Evolutionary conservation across 2,113 vertebrate species (phyloP), one percentile per base, ranked within the genome.

Genomic region (Paralichthys olivaceus): DNA sequence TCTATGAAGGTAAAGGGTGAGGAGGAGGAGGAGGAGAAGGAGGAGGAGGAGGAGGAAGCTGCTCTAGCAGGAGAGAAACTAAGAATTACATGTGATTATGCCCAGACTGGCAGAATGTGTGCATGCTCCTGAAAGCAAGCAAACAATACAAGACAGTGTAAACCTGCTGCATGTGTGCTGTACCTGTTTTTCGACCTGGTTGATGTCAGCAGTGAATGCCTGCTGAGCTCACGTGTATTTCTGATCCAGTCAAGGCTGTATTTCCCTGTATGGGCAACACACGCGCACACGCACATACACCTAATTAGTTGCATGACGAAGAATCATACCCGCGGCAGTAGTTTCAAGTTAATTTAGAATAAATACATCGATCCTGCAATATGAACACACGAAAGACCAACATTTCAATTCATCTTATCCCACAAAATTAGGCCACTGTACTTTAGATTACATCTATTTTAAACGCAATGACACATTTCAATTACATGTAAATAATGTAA

Each of bases 81-180:
- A 25, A 7, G 13, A 56, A 56, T 34, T 4, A 26, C 37, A 40
- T 28, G 37, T 51, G 1, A 53, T 53, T 53, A n/a, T 2, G 49
- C 19, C 8, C 8, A 7, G 20, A 53, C 4, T 22, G 62, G 9
- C 4, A 63, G 11, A 9, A 8, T 11, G 19, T 55, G 20, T 25
- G 3, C 34, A 65, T 79, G 81, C 13, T 57, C 53, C 32, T 59
- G 25, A 37, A 60, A 80, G 70, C 66, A 45, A 75, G 64, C 53
- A 12, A 40, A 57, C 17, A 7, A n/a, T 61, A 37, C 15, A 51
- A n/a, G 20, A 45, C 55, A 7, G 55, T 6, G 20, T 54, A 0
- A 14, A 11, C n/a, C 20, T 4, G 51, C 51, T 20, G 51, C 51
- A 8, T 55, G 11, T 23, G 9, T 23, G 12, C 22, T 25, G 4